These are phyloP conservation scores for Mycalesis mineus DNA, from an alignment of 2,888 invertebrate species.

Conservation along the genomic window DNA sequence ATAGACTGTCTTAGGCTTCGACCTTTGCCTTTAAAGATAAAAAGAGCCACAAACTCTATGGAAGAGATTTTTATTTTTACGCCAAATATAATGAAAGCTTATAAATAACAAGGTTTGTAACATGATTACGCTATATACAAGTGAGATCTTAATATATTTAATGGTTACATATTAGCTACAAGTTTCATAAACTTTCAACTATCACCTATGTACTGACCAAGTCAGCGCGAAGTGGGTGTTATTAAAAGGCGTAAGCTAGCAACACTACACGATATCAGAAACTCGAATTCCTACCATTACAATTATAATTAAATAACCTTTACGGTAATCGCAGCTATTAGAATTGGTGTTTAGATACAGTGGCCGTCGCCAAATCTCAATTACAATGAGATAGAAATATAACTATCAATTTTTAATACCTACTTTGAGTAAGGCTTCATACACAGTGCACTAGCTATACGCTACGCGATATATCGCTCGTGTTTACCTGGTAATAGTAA, in stretches of 20 bases:
- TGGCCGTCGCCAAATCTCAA: slow-evolving; percentile 26
- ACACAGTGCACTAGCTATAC: slow-evolving; percentile 18
- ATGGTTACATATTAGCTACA: slow-evolving; percentile 45
- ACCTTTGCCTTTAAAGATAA: neutral
- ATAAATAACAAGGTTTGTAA: slow-evolving; percentile 10
- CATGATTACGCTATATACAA: slow-evolving; percentile 51
- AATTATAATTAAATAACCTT: slow-evolving; percentile 1
- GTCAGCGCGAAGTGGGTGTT: slow-evolving; percentile 47
- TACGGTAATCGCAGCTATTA: slow-evolving; percentile 17
- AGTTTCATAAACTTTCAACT: slow-evolving; percentile 62
- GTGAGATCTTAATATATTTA: slow-evolving; percentile 61
- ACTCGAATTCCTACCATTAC: slow-evolving; percentile 15
- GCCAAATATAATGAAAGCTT: slow-evolving; percentile 6
- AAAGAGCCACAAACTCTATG: neutral
- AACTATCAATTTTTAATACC: neutral
- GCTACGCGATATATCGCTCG: slow-evolving; percentile 1
- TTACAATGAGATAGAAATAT: slow-evolving; percentile 15
- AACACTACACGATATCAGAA: slow-evolving; percentile 44
- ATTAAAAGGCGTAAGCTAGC: slow-evolving; percentile 48
- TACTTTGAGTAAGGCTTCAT: slow-evolving; percentile 10
- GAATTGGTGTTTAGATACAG: slow-evolving; percentile 36
- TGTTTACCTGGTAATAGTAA: slow-evolving; percentile 3
- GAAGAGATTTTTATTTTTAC: neutral
- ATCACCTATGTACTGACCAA: slow-evolving; percentile 51
- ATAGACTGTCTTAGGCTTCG: neutral